Evolutionary conservation across 2,888 invertebrate genomes (phyloP).

Genomic region (Dioctria rufipes): DNA sequence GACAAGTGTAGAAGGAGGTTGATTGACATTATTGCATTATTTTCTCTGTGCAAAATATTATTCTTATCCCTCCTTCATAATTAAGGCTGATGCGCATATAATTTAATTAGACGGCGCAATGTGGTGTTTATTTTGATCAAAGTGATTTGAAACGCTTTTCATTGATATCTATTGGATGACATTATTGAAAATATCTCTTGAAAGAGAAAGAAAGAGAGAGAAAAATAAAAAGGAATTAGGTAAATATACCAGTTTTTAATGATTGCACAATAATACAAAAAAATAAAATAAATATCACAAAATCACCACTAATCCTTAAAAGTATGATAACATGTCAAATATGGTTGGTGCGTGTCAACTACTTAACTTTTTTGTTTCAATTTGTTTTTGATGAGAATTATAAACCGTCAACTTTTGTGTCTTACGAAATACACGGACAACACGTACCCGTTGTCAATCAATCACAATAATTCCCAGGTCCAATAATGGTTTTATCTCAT

Average conservation of each 20-base stretch:
- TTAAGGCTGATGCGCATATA: background rate
- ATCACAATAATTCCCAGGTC: constrained; percentile 32
- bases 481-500: constrained; percentile 12
- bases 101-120: background rate
- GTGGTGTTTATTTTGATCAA: constrained; percentile 5
- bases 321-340: constrained; percentile 18
- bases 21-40: background rate
- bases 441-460: constrained; percentile 17
- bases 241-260: constrained; percentile 19
- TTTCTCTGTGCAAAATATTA: background rate
- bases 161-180: too few relatives aligned
- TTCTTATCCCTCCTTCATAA: too few relatives aligned
- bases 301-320: background rate
- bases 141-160: background rate
- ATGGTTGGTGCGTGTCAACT: background rate
- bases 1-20: constrained; percentile 5
- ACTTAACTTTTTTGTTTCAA: constrained; percentile 18
- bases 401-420: constrained; percentile 12
- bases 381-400: too few relatives aligned
- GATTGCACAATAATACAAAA: constrained; percentile 5
- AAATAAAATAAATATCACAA: background rate
- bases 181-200: too few relatives aligned
- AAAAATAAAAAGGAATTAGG: constrained; percentile 16
- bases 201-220: background rate
- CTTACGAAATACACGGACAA: background rate